Conservation (phyloP, 2,888 invertebrate species). For the Pammene aurita region DNA sequence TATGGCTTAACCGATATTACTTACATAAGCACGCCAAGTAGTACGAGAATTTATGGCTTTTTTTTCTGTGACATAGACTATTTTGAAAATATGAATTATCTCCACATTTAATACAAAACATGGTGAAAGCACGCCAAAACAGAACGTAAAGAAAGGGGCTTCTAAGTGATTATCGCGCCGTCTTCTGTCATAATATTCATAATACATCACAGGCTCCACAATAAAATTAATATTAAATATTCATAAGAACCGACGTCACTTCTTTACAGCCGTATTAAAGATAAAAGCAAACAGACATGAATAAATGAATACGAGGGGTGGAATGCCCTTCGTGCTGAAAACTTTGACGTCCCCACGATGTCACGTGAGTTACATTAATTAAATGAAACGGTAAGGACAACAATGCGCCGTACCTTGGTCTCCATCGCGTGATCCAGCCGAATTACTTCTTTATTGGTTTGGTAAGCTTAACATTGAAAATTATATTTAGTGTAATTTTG, state of each 20-base stretch:
- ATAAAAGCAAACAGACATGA: constrained; percentile 40
- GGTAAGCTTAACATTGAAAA: constrained; percentile 68
- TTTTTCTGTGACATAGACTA: too few relatives aligned
- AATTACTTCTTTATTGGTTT: constrained; percentile 78
- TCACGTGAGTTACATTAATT: constrained; percentile 71
- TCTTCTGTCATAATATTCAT: constrained; percentile 22
- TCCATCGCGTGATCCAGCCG: constrained; percentile 75
- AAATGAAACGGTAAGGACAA: constrained; percentile 59
- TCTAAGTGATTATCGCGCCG: constrained; percentile 1
- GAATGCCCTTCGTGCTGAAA: constrained; percentile 38
- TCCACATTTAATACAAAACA: not conserved
- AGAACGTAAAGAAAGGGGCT: not conserved
- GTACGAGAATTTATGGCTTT: too few relatives aligned
- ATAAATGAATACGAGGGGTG: constrained; percentile 40
- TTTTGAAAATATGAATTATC: not conserved
- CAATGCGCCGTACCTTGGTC: constrained; percentile 65
- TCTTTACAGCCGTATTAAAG: constrained; percentile 33
- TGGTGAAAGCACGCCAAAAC: not conserved
- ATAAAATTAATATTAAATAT: constrained; percentile 35
- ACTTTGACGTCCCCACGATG: constrained; percentile 51
- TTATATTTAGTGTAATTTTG: constrained; percentile 75
- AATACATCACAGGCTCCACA: constrained; percentile 24
- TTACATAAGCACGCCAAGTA: too few relatives aligned
- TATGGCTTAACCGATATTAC: too few relatives aligned
- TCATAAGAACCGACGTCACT: constrained; percentile 36